Evolutionary conservation across 2,113 vertebrate genomes (phyloP).

Genomic region (Oxyruncus cristatus): DNA sequence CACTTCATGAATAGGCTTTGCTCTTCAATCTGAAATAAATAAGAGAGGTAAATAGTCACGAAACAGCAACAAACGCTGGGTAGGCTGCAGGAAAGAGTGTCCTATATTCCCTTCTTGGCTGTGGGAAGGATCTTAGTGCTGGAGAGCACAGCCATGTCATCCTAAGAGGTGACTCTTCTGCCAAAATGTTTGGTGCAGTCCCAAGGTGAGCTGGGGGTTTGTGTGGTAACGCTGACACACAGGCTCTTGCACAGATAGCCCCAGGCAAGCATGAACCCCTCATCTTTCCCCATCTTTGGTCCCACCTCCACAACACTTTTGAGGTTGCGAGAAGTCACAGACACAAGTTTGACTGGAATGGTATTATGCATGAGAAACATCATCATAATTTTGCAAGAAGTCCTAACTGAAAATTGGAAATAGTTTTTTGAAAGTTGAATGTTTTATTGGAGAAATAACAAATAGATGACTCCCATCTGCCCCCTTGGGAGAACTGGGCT

Average conservation of each 20-base stretch:
- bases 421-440: background rate
- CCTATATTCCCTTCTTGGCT: fast-evolving
- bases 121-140: background rate
- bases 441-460: background rate
- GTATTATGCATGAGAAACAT: background rate
- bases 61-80: background rate
- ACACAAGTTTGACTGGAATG: background rate
- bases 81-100: fast-evolving
- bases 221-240: background rate
- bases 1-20: background rate
- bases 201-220: background rate
- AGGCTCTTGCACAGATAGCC: background rate
- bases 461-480: background rate
- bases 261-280: background rate
- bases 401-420: background rate
- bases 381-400: background rate
- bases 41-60: background rate
- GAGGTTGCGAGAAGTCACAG: background rate
- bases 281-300: background rate
- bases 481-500: background rate
- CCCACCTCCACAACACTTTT: background rate
- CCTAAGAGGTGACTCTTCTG: background rate
- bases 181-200: background rate
- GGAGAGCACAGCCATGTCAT: background rate
- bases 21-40: background rate